These are phyloP conservation scores for Porites australiensis DNA, from an alignment of 64 coral and sea anemone genomes.

Conservation along the genomic window DNA sequence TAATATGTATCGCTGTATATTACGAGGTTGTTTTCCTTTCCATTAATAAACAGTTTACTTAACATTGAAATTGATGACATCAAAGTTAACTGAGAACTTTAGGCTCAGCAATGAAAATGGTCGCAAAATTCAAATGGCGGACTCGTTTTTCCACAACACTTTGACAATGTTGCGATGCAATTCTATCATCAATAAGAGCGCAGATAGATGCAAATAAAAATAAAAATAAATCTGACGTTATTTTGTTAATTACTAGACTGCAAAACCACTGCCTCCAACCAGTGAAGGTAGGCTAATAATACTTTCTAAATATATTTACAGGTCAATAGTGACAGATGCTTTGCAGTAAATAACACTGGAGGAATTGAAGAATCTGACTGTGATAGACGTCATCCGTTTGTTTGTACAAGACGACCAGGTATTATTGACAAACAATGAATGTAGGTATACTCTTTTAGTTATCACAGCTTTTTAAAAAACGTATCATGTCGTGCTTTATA, in stretches of 20 bases:
- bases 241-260: neutral
- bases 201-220: too few relatives aligned
- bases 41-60: constrained; percentile 17
- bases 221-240: too few relatives aligned
- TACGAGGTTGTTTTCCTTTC: neutral
- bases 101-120: neutral
- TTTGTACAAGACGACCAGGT: constrained; percentile 35
- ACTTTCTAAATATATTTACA: too few relatives aligned
- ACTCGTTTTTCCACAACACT: neutral
- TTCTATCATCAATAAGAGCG: too few relatives aligned
- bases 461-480: too few relatives aligned
- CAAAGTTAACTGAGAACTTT: constrained; percentile 13
- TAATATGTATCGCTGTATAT: constrained; percentile 9
- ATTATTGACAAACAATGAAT: neutral
- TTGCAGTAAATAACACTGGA: neutral
- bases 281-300: too few relatives aligned
- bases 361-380: neutral
- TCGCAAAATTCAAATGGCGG: constrained; percentile 7
- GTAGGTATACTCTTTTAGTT: too few relatives aligned
- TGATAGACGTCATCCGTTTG: neutral
- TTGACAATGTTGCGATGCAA: too few relatives aligned
- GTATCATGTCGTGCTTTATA: neutral
- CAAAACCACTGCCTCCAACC: neutral
- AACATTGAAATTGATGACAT: constrained; percentile 9
- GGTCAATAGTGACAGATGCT: neutral